Conservation (phyloP, 2,888 invertebrate genomes). For the Cabera pusaria region DNA sequence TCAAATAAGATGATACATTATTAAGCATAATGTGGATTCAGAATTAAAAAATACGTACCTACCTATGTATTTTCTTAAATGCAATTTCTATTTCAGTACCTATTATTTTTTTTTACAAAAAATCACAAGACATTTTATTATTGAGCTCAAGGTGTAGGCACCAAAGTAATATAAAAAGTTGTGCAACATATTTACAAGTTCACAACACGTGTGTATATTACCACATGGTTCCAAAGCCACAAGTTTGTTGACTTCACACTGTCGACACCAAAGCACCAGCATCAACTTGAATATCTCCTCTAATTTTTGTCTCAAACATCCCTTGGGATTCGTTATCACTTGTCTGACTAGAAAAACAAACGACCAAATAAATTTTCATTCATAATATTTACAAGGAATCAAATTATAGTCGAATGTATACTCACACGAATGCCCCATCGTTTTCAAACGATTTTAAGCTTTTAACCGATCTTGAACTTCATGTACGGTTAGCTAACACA, state of each 20-base stretch:
- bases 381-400: conserved; percentile 10
- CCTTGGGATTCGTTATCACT: conserved; percentile 59
- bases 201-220: too few species aligned
- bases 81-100: too few species aligned
- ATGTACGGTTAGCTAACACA: conserved; percentile 37
- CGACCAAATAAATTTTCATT: conserved; percentile 20
- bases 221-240: conserved; percentile 84
- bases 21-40: too few species aligned
- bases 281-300: conserved; percentile 92
- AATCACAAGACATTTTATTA: too few species aligned
- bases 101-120: too few species aligned
- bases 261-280: conserved; percentile 92
- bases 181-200: too few species aligned
- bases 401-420: too few species aligned
- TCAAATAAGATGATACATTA: too few species aligned
- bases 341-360: conserved; percentile 66
- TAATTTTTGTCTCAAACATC: conserved; percentile 82
- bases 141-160: too few species aligned
- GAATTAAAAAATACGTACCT: too few species aligned
- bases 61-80: too few species aligned
- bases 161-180: too few species aligned
- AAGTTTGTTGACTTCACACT: conserved; percentile 87
- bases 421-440: conserved; percentile 69
- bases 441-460: conserved; percentile 28
- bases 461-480: conserved; percentile 44